phyloP scores from a whole-genome alignment of 1,140 invertebrate genomes.

The fruit fly (Drosophila melanogaster) region DNA sequence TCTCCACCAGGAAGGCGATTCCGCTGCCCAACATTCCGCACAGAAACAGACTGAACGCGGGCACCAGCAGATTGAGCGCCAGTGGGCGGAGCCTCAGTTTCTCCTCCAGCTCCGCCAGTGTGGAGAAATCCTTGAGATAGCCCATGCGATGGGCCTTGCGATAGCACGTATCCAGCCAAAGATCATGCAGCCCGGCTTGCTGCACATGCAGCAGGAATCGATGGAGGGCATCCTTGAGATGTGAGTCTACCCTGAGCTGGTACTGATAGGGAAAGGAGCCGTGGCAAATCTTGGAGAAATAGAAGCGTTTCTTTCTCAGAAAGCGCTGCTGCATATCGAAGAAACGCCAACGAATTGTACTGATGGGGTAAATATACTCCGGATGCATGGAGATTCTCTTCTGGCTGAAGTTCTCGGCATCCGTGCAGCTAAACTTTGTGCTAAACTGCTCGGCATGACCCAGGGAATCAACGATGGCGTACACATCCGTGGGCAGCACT shows the following conservation, averaged over 20 bases:
- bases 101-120: conserved; percentile 22
- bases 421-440: conserved; percentile 10
- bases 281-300: conserved; percentile 53
- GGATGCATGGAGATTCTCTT: conserved; percentile 39
- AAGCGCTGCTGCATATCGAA: conserved; percentile 49
- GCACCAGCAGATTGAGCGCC: conserved; percentile 29
- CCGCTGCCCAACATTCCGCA: conserved; percentile 43
- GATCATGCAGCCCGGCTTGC: conserved; percentile 35
- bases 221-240: conserved; percentile 61
- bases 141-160: conserved; percentile 38
- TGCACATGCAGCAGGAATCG: conserved; percentile 38
- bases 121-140: conserved; percentile 52
- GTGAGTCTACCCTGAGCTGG: conserved; percentile 60
- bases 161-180: conserved; percentile 38
- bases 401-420: conserved; percentile 16
- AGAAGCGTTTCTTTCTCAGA: conserved; percentile 56
- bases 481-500: conserved; percentile 32
- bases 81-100: conserved; percentile 15
- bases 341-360: conserved; percentile 53
- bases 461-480: conserved; percentile 46
- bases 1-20: conserved; percentile 52
- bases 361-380: conserved; percentile 63
- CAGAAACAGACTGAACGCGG: conserved; percentile 49
- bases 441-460: conserved; percentile 47
- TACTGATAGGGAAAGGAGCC: conserved; percentile 64